phyloP scores from a whole-genome alignment of 1,140 invertebrate genomes.

The Bombus huntii region DNA sequence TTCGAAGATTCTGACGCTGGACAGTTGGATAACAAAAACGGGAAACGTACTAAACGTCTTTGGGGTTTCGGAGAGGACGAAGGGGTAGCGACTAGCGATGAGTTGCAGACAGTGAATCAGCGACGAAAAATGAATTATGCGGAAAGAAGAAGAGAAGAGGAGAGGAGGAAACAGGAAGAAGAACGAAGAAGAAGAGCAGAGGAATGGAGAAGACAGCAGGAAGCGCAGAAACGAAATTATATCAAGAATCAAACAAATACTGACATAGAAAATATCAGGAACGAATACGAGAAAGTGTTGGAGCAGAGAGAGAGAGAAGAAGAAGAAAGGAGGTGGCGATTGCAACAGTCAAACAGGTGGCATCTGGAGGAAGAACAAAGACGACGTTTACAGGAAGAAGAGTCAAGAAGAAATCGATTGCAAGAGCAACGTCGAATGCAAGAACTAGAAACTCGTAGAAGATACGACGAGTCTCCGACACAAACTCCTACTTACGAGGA shows the following conservation, averaged over 20 bases:
- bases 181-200: constrained; percentile 13
- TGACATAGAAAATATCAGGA: constrained; percentile 34
- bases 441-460: neutral
- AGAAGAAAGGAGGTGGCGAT: constrained; percentile 17
- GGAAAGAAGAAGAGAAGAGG: constrained; percentile 37
- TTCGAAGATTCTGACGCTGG: neutral
- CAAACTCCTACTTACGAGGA: neutral
- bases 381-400: constrained; percentile 25
- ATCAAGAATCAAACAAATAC: constrained; percentile 22
- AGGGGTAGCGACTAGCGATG: constrained; percentile 63
- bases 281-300: constrained; percentile 43
- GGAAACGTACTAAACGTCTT: constrained; percentile 40
- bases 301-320: constrained; percentile 28
- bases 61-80: constrained; percentile 77
- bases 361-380: constrained; percentile 37
- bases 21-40: neutral
- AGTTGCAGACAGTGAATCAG: constrained; percentile 56
- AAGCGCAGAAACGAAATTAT: constrained; percentile 36
- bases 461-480: neutral
- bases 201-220: constrained; percentile 36
- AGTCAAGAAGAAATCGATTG: neutral
- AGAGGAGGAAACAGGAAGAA: constrained; percentile 48
- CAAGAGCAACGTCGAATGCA: constrained; percentile 1
- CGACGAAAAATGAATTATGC: constrained; percentile 45
- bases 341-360: constrained; percentile 33